Conservation (phyloP, 2,888 invertebrate species). For the Piscicola geometra region DNA sequence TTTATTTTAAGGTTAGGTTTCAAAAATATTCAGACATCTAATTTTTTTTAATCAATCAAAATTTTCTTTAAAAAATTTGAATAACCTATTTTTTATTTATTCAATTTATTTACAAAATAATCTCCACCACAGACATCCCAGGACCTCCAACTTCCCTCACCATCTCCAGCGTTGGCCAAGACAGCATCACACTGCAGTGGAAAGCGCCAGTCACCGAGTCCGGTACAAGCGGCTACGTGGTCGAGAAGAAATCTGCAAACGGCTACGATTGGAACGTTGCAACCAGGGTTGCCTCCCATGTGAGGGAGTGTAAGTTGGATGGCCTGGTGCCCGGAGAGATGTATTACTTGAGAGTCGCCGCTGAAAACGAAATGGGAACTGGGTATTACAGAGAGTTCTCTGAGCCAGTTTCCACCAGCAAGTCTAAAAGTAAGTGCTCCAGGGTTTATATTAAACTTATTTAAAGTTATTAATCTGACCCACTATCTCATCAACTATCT, state of each 20-base stretch:
- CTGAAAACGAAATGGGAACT: conserved; percentile 74
- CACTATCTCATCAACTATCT: too few species aligned
- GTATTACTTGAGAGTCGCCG: conserved; percentile 79
- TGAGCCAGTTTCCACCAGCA: conserved; percentile 42
- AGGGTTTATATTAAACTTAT: too few species aligned
- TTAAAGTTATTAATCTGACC: too few species aligned
- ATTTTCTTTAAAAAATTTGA: too few species aligned
- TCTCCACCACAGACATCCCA: conserved; percentile 37
- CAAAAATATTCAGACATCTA: too few species aligned
- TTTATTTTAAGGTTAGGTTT: too few species aligned
- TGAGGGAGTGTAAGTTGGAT: conserved; percentile 37
- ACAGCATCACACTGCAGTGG: conserved; percentile 52
- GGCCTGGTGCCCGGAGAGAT: conserved; percentile 37
- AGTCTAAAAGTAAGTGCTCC: conserved; percentile 42
- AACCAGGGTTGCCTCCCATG: conserved; percentile 33
- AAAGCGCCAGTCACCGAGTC: conserved; percentile 51
- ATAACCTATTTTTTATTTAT: not conserved
- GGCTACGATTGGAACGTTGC: conserved; percentile 42
- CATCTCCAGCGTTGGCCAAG: conserved; percentile 47
- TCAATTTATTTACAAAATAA: not conserved
- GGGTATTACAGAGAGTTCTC: conserved; percentile 41
- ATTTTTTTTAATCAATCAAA: too few species aligned
- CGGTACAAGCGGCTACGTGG: conserved; percentile 47
- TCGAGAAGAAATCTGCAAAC: conserved; percentile 43
- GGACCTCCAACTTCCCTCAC: conserved; percentile 39